These are phyloP conservation scores for Struthidea cinerea DNA, from an alignment of 2,113 vertebrate species.

Conservation along the genomic window DNA sequence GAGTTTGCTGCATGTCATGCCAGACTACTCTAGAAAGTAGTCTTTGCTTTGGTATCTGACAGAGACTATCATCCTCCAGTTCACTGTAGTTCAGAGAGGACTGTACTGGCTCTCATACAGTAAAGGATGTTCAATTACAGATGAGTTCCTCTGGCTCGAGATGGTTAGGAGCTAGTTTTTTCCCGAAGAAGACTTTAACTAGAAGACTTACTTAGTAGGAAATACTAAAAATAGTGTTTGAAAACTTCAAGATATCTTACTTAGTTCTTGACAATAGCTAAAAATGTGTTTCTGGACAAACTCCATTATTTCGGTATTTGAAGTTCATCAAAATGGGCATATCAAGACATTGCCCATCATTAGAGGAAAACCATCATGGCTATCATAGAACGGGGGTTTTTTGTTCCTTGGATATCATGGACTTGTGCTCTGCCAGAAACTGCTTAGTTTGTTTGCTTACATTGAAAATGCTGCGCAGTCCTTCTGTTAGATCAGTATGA, in stretches of 20 bases:
- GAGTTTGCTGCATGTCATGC: accelerated
- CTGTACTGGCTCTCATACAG: neutral
- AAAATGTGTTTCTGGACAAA: neutral
- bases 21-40: neutral
- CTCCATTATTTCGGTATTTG: neutral
- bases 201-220: neutral
- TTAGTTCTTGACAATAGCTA: neutral
- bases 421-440: neutral
- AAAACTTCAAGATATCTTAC: neutral
- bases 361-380: neutral
- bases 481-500: neutral
- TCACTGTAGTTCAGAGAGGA: neutral
- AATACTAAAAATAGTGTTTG: neutral
- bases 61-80: neutral
- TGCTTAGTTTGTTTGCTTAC: neutral
- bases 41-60: neutral
- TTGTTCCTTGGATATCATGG: neutral
- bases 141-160: neutral
- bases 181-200: neutral
- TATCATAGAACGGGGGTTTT: neutral
- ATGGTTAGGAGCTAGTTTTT: neutral
- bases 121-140: neutral
- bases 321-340: neutral
- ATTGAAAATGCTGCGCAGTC: neutral
- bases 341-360: neutral